Evolutionary conservation across 2,113 vertebrate species (phyloP).

Genomic region (Cyprinodon brontotheroides): DNA sequence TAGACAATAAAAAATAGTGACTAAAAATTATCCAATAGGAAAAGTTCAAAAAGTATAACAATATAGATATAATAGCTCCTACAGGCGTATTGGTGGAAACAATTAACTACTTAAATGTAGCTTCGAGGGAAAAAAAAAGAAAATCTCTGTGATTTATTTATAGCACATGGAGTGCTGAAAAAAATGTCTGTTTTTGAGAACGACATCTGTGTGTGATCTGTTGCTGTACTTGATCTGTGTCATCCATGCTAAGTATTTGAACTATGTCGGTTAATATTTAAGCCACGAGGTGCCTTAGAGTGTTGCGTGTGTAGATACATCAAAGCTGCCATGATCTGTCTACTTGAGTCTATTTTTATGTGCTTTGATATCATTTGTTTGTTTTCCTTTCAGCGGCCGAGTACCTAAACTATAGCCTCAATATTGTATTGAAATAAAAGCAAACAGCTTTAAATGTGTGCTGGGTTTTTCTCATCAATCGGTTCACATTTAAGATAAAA

Average conservation of each 20-base stretch:
- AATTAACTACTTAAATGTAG: conserved; percentile 10
- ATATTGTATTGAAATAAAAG: conserved; percentile 55
- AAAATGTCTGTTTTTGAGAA: conserved; percentile 15
- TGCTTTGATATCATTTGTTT: conserved; percentile 27
- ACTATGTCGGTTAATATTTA: conserved; percentile 51
- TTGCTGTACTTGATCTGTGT: conserved; percentile 34
- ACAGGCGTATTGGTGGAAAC: conserved; percentile 8
- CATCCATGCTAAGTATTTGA: conserved; percentile 34
- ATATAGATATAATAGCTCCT: no score
- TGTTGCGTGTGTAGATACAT: conserved; percentile 47
- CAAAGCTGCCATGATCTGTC: conserved; percentile 50
- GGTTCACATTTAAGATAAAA: neutral
- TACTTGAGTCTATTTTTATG: conserved; percentile 15
- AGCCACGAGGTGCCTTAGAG: conserved; percentile 77
- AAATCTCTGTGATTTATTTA: conserved; percentile 63
- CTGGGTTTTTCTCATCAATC: conserved; percentile 11
- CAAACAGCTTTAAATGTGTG: conserved; percentile 9
- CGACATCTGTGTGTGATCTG: conserved; percentile 11
- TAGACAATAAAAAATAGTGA: no score
- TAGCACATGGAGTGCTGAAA: conserved; percentile 23
- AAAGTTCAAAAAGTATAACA: no score
- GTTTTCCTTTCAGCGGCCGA: conserved; percentile 48
- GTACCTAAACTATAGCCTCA: conserved; percentile 40
- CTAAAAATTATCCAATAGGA: no score
- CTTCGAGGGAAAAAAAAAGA: conserved; percentile 25